Percentiles rank a stretch among this genome's conserved stretches.
Evolutionary conservation across 64 coral and sea anemone species (phyloP).

Genomic region (Montipora efflorescens): DNA sequence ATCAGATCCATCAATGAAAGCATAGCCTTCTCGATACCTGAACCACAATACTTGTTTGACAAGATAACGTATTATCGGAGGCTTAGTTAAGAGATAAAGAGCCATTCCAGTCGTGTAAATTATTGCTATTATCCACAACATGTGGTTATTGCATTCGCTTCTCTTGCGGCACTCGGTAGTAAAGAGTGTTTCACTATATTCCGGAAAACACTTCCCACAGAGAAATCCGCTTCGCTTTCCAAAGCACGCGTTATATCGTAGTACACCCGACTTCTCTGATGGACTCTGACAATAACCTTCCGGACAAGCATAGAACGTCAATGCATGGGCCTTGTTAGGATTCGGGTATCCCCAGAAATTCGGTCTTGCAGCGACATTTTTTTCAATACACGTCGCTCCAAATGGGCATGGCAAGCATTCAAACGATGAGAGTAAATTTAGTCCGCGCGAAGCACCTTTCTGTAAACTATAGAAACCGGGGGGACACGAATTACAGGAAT

Average conservation of each 20-base stretch:
- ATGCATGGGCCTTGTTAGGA: neutral
- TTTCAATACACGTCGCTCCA: constrained; percentile 14
- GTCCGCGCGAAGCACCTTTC: neutral
- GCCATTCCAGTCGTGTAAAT: neutral
- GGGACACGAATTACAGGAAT: neutral
- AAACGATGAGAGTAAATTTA: neutral
- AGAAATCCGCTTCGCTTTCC: constrained; percentile 36
- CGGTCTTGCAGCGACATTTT: constrained; percentile 5
- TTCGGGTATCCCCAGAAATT: constrained; percentile 56
- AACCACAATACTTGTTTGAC: constrained; percentile 21
- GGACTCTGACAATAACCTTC: constrained; percentile 55
- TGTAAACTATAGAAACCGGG: constrained; percentile 13
- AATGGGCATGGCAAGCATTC: constrained; percentile 25
- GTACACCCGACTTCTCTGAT: neutral
- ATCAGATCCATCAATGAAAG: neutral
- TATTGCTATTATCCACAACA: too few species aligned
- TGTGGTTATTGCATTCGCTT: too few species aligned
- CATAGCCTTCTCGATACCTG: neutral
- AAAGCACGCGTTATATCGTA: constrained; percentile 38
- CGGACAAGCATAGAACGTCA: constrained; percentile 50
- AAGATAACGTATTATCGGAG: neutral
- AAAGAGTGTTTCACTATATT: neutral
- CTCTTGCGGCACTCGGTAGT: too few species aligned
- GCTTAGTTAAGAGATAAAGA: constrained; percentile 11
- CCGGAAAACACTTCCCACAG: constrained; percentile 43